Evolutionary conservation across 2,888 invertebrate genomes (phyloP), one percentile per base, ranked within the genome.

Genomic region (Leptinotarsa juncta): DNA sequence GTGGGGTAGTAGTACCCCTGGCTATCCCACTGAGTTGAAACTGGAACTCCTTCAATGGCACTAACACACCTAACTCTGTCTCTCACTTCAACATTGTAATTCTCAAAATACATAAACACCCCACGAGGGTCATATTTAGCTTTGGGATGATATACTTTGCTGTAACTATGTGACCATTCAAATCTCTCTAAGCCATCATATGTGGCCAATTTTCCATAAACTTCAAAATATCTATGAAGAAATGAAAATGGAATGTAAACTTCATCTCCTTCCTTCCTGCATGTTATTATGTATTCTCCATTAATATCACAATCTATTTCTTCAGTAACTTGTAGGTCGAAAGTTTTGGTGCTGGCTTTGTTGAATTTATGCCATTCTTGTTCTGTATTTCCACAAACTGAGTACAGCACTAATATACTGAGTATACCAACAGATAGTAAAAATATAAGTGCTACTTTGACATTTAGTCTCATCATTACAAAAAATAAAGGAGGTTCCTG

Each of bases 1-100:
- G 98, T 99, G 0, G 99, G 98, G 89, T 99, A 99, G 88, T 94
- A 97, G 88, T 99, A 98, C 0, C 99, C 99, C 78, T 93, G 93
- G 51, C 95, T 94, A 83, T 97, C 96, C 99, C 99, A 99, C 86
- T 98, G 98, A 0, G 95, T 96, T n/a, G 97, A 97, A 71, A 98
- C 94, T 0, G 98, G 98, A 18, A 98, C 97, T 83, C 98, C 98
- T 85, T 97, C 96, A 16, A 92, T 92, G 0, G 95, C 98, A 88
- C 96, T 97, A 82, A 99, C 94, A 87, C 98, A 98, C 88, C 98
- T 97, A 1, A 99, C 99, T 73, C 98, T 90, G 49, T 80, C 80
- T 57, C 80, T 76, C 10, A 96, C 95, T 90, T 99, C 99, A 0
- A 99, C 99, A 87, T 98, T 98, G 88, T 98, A 99, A 87, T 97